Percentiles rank a stretch among this genome's conserved stretches.
phyloP scores from a whole-genome alignment of 2,888 invertebrate genomes.

The Drosophila anomalata region DNA sequence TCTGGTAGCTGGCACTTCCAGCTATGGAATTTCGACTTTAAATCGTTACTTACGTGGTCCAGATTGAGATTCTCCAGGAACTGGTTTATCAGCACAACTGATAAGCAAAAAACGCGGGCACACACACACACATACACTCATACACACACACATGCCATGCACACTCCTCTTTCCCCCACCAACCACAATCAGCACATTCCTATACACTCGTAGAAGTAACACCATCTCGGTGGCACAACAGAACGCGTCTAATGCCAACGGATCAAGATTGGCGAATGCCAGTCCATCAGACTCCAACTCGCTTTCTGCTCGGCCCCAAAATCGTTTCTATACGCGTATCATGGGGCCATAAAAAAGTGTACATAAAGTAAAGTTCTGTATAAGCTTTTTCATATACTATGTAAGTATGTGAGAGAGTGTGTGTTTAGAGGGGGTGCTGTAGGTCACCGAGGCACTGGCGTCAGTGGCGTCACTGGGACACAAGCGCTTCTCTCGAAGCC shows the following conservation, averaged over 20 bases:
- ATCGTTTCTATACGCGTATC: conserved; percentile 46
- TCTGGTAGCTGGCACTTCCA: conserved; percentile 29
- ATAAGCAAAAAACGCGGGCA: conserved; percentile 18
- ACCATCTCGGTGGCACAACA: conserved; percentile 28
- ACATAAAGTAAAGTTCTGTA: conserved; percentile 34
- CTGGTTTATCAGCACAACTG: conserved; percentile 39
- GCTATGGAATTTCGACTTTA: neutral
- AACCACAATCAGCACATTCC: neutral
- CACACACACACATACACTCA: conserved; percentile 2
- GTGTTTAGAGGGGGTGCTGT: neutral
- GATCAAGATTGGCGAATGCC: conserved; percentile 75
- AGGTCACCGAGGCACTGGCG: conserved; percentile 44
- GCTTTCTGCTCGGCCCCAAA: conserved; percentile 61
- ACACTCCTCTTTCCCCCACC: neutral
- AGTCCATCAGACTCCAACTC: conserved; percentile 45
- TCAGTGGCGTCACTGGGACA: neutral
- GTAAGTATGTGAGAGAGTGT: neutral
- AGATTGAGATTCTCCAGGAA: conserved; percentile 33
- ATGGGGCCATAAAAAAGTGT: conserved; percentile 35
- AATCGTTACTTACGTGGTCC: conserved; percentile 34
- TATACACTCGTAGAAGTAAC: conserved; percentile 20
- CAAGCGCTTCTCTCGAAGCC: conserved; percentile 24
- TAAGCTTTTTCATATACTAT: conserved; percentile 54
- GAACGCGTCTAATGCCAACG: conserved; percentile 74
- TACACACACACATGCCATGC: neutral